phyloP scores from a whole-genome alignment of 2,797 vertebrate genomes.

The Aldrovandia affinis region DNA sequence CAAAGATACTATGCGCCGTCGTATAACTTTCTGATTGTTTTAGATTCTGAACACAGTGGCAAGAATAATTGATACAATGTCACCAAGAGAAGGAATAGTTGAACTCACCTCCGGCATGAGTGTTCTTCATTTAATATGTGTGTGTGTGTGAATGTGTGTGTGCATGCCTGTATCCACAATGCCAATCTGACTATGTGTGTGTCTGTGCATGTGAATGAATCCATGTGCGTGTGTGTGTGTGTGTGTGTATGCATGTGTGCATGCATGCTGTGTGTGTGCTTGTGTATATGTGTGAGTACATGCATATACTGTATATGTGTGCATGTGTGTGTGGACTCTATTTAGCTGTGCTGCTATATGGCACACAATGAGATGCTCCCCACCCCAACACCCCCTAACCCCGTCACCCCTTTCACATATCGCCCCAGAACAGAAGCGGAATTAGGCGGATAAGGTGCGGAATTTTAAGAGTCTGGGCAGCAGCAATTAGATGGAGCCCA shows the following conservation, averaged over 20 bases:
- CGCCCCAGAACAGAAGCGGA: neutral
- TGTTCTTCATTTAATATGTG: neutral
- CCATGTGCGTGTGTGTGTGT: too few relatives aligned
- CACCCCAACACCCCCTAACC: neutral
- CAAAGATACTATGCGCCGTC: too few relatives aligned
- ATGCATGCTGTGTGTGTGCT: neutral
- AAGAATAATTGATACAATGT: neutral
- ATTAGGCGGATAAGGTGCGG: slow-evolving; percentile 27
- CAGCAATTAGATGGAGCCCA: slow-evolving; percentile 69
- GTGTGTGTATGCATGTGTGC: neutral
- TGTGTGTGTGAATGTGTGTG: neutral
- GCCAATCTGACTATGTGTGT: neutral
- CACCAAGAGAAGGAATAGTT: neutral
- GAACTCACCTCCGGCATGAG: neutral
- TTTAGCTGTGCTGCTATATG: slow-evolving; percentile 4
- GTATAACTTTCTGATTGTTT: too few relatives aligned
- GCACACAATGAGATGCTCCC: neutral
- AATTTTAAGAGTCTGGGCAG: slow-evolving; percentile 33
- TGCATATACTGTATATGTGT: neutral
- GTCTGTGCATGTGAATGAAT: too few relatives aligned
- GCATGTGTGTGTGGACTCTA: neutral
- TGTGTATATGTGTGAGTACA: neutral
- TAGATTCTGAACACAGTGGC: neutral
- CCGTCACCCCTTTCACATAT: neutral
- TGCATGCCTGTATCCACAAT: neutral